Evolutionary conservation across 2,113 vertebrate species (phyloP), one percentile per base, ranked within the genome.

Genomic region (western clawed frog (Xenopus tropicalis)): DNA sequence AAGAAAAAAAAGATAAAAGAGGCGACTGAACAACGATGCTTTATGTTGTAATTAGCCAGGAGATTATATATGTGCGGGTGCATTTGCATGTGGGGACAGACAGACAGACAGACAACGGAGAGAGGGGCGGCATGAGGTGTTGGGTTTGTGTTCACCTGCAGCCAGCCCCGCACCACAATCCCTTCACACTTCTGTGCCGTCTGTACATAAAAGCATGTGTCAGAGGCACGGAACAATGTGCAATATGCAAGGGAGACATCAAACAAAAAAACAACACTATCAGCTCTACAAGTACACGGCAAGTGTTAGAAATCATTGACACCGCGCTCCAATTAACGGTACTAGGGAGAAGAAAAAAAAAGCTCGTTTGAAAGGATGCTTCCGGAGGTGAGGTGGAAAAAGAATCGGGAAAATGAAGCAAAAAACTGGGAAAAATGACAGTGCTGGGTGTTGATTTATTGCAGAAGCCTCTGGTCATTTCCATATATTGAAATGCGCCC

Each of bases 401-500:
- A 54, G 79, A 79, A 86, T 70, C 75, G 81, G 83, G 84, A 37
- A 83, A 87, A 83, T 82, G 85, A 86, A 85, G 82, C 80, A 84
- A 37, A 37, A 73, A 80, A 84, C 82, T 82, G 78, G 80, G 78
- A 80, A 48, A 86, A 84, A 82, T 81, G 89, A 82, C 80, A 69
- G 88, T 82, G 87, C 83, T 82, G 83, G 86, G 88, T 81, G 85
- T 85, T 92, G 93, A 90, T 93, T 90, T 93, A 89, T 89, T 79
- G 92, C 86, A 59, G 85, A 82, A 91, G 86, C 83, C 90, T 80
- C 85, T 76, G 89, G 92, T 92, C 89, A 92, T 92, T 93, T 90
- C 88, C 92, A 90, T 94, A 92, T 88, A 86, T 91, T 80, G 93
- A 90, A 93, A 90, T 86, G 87, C 88, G 85, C 86, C 90, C 88